A percentile compares a stretch with the other conserved stretches of the same genome.
Conservation (phyloP, 2,888 invertebrate genomes). For the Sinotaia quadrata region DNA sequence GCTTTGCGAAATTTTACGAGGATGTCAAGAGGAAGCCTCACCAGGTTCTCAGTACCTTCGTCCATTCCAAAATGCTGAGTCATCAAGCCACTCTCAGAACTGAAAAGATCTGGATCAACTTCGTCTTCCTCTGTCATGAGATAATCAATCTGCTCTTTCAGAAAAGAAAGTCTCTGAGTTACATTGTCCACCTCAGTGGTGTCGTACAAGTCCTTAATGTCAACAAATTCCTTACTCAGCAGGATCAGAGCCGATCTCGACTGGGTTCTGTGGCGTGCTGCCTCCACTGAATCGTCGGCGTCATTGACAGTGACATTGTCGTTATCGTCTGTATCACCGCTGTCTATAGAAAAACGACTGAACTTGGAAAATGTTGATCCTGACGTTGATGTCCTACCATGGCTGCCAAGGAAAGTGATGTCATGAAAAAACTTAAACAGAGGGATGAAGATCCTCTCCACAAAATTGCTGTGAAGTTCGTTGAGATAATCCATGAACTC, state of each 20-base stretch:
- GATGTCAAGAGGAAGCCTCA: constrained; percentile 58
- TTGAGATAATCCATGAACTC: constrained; percentile 56
- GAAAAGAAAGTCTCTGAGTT: constrained; percentile 50
- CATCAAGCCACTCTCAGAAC: constrained; percentile 54
- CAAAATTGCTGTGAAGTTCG: constrained; percentile 52
- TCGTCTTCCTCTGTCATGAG: constrained; percentile 54
- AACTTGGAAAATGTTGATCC: constrained; percentile 48
- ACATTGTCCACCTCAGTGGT: constrained; percentile 55
- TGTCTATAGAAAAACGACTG: constrained; percentile 48
- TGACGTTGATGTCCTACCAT: constrained; percentile 45
- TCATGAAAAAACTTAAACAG: constrained; percentile 58
- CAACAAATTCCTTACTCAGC: constrained; percentile 54
- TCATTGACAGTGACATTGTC: constrained; percentile 28
- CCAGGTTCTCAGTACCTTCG: constrained; percentile 45
- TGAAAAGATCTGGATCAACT: constrained; percentile 50
- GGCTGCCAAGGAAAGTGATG: constrained; percentile 39
- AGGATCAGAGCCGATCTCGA: constrained; percentile 53
- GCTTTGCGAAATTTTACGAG: constrained; percentile 59
- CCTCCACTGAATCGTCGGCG: constrained; percentile 34
- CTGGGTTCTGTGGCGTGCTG: constrained; percentile 44
- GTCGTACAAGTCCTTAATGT: constrained; percentile 60
- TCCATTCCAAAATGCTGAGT: constrained; percentile 52
- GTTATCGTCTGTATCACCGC: constrained; percentile 42
- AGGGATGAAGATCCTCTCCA: constrained; percentile 55
- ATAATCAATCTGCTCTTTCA: constrained; percentile 55